These are phyloP conservation scores for Elaphurus davidianus DNA, from an alignment of 2,113 vertebrate species.

Conservation along the genomic window DNA sequence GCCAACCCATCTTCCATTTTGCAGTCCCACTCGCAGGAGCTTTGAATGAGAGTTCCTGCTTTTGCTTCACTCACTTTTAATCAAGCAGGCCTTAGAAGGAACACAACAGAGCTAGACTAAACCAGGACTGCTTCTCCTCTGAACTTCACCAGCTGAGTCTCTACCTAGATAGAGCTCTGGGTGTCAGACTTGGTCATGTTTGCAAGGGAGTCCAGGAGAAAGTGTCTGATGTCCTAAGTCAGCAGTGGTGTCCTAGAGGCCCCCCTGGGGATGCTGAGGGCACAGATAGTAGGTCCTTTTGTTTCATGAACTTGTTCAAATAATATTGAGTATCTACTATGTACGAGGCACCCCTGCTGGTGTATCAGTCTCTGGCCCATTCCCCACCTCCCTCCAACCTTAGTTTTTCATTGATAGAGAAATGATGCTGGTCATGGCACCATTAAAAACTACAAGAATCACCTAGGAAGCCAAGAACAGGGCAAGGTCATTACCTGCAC, in stretches of 20 bases:
- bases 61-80: neutral
- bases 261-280: neutral
- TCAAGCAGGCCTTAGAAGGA: neutral
- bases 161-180: too few relatives aligned
- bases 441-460: neutral
- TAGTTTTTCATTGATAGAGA: neutral
- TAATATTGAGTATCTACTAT: neutral
- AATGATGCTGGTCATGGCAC: too few relatives aligned
- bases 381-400: neutral
- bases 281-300: neutral
- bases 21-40: neutral
- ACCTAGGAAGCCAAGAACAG: neutral
- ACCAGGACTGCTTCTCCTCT: neutral
- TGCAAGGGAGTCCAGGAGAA: neutral
- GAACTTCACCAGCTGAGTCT: neutral
- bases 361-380: neutral
- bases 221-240: neutral
- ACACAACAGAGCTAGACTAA: neutral
- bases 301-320: neutral
- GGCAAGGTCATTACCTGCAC: rapidly evolving
- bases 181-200: neutral
- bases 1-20: neutral
- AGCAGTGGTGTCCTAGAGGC: neutral
- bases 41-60: neutral
- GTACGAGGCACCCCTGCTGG: too few relatives aligned